Conservation (phyloP, 2,113 vertebrate genomes). For the Aviceda subcristata region DNA sequence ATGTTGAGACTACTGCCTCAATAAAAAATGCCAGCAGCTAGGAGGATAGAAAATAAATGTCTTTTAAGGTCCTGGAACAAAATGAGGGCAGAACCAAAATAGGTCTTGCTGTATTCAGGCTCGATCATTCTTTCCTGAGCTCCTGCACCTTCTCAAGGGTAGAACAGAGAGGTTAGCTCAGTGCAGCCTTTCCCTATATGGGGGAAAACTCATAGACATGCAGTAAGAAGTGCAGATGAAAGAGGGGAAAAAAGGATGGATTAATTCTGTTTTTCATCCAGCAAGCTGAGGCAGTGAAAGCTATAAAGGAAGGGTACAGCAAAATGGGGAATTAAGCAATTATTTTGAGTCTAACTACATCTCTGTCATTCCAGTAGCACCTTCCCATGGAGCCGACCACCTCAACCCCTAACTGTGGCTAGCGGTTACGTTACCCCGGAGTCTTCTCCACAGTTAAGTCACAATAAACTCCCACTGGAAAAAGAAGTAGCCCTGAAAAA, state of each 20-base stretch:
- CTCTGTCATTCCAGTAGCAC: neutral
- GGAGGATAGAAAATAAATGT: neutral
- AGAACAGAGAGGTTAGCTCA: neutral
- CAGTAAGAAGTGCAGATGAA: neutral
- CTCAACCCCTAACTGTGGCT: neutral
- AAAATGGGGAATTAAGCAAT: neutral
- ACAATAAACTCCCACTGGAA: neutral
- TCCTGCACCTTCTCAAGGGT: neutral
- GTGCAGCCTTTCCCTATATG: neutral
- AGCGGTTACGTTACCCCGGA: neutral
- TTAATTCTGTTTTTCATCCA: neutral
- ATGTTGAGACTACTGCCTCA: neutral
- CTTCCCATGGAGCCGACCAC: neutral
- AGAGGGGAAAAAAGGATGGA: neutral
- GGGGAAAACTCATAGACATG: neutral
- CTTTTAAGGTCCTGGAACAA: neutral
- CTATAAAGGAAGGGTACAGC: neutral
- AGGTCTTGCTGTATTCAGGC: neutral
- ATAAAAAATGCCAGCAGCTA: neutral
- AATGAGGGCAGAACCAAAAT: neutral
- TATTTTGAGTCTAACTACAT: neutral
- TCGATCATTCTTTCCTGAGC: neutral
- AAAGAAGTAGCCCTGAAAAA: neutral
- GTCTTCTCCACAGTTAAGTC: neutral
- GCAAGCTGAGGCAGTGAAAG: neutral